phyloP scores from a whole-genome alignment of 2,113 vertebrate species.

The Archocentrus centrarchus region DNA sequence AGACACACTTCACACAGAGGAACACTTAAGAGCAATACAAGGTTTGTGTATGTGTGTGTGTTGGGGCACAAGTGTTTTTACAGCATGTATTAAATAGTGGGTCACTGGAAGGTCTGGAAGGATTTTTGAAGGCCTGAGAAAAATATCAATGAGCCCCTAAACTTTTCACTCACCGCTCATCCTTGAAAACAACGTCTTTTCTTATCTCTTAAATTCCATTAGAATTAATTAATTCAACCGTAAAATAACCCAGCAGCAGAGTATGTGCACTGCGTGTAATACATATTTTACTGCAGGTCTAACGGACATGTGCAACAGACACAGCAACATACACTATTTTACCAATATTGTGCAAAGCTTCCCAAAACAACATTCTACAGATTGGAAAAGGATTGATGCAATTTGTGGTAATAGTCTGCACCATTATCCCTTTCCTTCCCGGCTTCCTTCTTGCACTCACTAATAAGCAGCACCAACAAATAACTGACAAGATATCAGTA shows the following conservation, averaged over 20 bases:
- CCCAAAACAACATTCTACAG: constrained; percentile 11
- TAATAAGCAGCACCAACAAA: constrained; percentile 45
- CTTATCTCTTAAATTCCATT: constrained; percentile 12
- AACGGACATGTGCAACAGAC: constrained; percentile 21
- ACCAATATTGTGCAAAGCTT: constrained; percentile 5
- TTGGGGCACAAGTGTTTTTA: neutral
- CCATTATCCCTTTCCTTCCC: constrained; percentile 1
- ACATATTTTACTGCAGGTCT: neutral
- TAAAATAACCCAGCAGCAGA: neutral
- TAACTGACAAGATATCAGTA: neutral
- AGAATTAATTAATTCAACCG: constrained; percentile 2
- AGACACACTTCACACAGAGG: constrained; percentile 52
- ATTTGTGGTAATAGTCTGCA: constrained; percentile 14
- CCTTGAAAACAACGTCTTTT: constrained; percentile 42
- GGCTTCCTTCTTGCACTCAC: neutral
- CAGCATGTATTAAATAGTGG: constrained; percentile 27
- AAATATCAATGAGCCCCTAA: constrained; percentile 51
- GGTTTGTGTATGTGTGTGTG: constrained; percentile 6
- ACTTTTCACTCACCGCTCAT: neutral
- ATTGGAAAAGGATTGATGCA: constrained; percentile 14
- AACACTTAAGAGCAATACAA: constrained; percentile 51
- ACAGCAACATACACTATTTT: neutral
- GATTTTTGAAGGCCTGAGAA: constrained; percentile 47
- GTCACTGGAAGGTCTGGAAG: constrained; percentile 41
- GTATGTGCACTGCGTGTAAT: neutral